Percentiles rank a stretch among this genome's conserved stretches.
Evolutionary conservation across 2,797 vertebrate genomes (phyloP).

Genomic region (Gymnoscopelus braueri): DNA sequence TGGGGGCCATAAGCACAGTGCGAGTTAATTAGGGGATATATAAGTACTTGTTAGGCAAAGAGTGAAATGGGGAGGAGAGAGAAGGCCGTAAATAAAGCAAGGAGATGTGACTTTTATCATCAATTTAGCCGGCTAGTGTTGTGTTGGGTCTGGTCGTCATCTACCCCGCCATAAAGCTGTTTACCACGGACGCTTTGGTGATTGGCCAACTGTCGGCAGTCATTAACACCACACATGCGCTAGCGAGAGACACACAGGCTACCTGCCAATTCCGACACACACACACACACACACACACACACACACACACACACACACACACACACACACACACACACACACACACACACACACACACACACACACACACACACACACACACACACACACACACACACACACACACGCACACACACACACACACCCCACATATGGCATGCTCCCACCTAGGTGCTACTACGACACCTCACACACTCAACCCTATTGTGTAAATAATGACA

Average conservation of each 20-base stretch:
- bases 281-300: conserved; percentile 4
- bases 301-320: conserved; percentile 1
- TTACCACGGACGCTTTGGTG: conserved; percentile 44
- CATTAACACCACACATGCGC: conserved; percentile 50
- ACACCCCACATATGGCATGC: conserved; percentile 55
- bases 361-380: conserved; percentile 1
- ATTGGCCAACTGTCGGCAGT: conserved; percentile 59
- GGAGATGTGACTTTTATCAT: neutral
- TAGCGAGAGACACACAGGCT: conserved; percentile 42
- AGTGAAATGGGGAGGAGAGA: neutral
- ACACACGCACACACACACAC: conserved; percentile 1
- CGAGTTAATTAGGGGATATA: conserved; percentile 10
- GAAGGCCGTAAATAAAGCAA: neutral
- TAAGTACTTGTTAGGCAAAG: neutral
- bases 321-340: conserved; percentile 1
- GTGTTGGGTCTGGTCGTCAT: conserved; percentile 26
- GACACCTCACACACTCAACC: conserved; percentile 53
- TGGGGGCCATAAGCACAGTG: neutral
- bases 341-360: conserved; percentile 1
- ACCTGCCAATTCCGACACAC: conserved; percentile 39
- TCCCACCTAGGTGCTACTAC: conserved; percentile 60
- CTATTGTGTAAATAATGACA: conserved; percentile 40
- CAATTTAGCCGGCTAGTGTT: conserved; percentile 13
- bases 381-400: conserved; percentile 5
- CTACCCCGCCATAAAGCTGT: conserved; percentile 41